Percentiles rank a stretch among this genome's conserved stretches.
Conservation (phyloP, 2,797 vertebrate genomes). For the Brachymystax lenok region DNA sequence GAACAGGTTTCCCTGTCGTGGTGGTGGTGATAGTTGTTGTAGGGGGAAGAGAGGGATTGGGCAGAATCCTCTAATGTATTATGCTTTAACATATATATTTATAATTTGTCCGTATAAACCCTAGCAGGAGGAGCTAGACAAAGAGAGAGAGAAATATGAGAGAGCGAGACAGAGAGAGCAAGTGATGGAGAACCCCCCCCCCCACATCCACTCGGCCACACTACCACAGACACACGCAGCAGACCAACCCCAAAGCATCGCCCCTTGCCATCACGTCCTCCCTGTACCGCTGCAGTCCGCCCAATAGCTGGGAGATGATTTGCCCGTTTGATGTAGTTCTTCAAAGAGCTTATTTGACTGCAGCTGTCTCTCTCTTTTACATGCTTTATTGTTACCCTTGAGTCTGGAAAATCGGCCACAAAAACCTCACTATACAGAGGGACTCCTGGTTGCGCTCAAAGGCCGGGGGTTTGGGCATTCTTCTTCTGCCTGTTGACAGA, state of each 20-base stretch:
- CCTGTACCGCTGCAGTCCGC: conserved; percentile 39
- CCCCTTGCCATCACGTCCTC: background rate
- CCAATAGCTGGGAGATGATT: conserved; percentile 60
- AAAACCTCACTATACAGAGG: conserved; percentile 42
- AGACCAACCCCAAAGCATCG: background rate
- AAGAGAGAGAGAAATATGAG: background rate
- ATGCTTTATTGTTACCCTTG: conserved; percentile 60
- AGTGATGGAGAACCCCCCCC: conserved; percentile 40
- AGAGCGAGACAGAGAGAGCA: background rate
- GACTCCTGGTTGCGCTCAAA: conserved; percentile 42
- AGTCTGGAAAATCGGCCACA: conserved; percentile 64
- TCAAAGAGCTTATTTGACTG: conserved; percentile 73
- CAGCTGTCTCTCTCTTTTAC: conserved; percentile 68
- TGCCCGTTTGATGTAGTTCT: conserved; percentile 74
- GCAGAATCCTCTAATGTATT: too few species aligned
- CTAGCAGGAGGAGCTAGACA: background rate
- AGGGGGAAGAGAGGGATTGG: background rate
- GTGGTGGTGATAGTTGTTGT: background rate
- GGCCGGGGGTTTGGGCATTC: conserved; percentile 21
- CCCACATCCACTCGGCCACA: background rate
- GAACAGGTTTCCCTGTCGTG: too few species aligned
- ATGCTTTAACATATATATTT: too few species aligned
- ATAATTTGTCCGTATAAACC: background rate
- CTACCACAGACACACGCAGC: background rate
- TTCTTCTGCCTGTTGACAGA: conserved; percentile 3